Evolutionary conservation across 2,888 invertebrate species (phyloP), one percentile per base, ranked within the genome.

Genomic region (Pandemis corylana): DNA sequence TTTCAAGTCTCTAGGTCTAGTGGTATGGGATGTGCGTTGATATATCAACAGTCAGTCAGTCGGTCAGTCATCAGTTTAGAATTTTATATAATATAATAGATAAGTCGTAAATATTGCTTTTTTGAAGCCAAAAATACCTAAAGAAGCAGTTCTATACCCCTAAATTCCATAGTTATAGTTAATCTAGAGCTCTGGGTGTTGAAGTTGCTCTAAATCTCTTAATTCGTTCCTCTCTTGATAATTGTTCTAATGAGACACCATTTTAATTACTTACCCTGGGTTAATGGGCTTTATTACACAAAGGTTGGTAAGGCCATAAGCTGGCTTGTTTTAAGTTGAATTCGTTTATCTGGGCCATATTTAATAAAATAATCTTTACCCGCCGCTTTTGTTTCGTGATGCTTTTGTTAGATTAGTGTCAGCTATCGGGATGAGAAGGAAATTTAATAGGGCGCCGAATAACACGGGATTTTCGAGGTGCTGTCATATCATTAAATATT

Each of bases 331-430:
- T 44, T 64, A 15, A 64, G 36, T 61, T 36, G 36, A 28, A 42
- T 64, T 64, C 64, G 64, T 64, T 64, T 64, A 64, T 64, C 64
- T 64, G 15, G 36, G n/a, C 44, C 64, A 44, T 64, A 44, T 64
- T 64, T 44, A 44, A 64, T 64, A 64, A 64, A 56, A 20, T 56
- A 56, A 56, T 44, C 64, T 64, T 64, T 64, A 15, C 15, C 64
- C 64, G 44, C 15, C 44, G 64, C 42, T 64, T 64, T 61, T 61
- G 61, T 61, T 36, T 36, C n/a, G 36, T 61, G 61, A 61, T 28
- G 61, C 61, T 61, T 61, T 61, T 56, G 61, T 61, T 61, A 61
- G 61, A 61, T 36, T 61, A 61, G 61, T 36, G 61, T 36, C 61
- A 61, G 61, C 36, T 61, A 61, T 61, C 36, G 36, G 46, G 13